Base-by-base conservation (phyloP, 1,140 invertebrate genomes). In the Drosophila cardini region DNA sequence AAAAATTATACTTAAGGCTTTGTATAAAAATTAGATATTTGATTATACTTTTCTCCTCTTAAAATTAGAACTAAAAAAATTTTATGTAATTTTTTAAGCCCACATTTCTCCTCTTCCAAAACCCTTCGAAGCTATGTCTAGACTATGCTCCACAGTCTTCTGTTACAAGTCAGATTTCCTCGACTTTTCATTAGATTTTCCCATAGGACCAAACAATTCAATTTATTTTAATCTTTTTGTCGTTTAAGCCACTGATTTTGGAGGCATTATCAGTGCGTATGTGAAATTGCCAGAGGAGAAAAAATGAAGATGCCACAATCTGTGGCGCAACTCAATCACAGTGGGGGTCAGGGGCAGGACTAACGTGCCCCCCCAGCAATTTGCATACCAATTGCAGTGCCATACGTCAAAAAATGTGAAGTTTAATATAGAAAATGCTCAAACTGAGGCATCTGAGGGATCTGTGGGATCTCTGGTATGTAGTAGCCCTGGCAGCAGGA, bases 361-460 rank as follows among this genome's bases (percentile, higher is more conserved):
- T 75, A 75, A 75, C 72, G 67, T 71, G 72, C 72, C 52, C 67
- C 52, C 67, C 58, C 72, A 58, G 56, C 82, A 89, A 87, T 87
- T 87, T 87, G 83, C 83, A 87, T 87, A 87, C 79, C 83, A 89
- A 87, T 80, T 89, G 76, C 79, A 82, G 40, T 58, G 48, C 48
- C 79, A 72, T 76, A 82, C 82, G 83, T 87, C 84, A 89, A 89
- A 86, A 86, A 87, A 73, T 87, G 83, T 84, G 80, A 87, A 90
- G 84, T 87, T 89, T 90, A 89, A 87, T 87, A 87, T 87, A 87
- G 84, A 87, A 87, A 87, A 89, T 89, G 50, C 77, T 80, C 70
- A 78, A 72, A 77, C 48, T 32, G 18, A 30, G 10, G 11, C 38
- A 40, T 4, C 21, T 26, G 21, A 11, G 52, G 52, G 16, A 32